Conservation (phyloP, 53 echinoderm and acorn worm species). For the Luidia sarsii region DNA sequence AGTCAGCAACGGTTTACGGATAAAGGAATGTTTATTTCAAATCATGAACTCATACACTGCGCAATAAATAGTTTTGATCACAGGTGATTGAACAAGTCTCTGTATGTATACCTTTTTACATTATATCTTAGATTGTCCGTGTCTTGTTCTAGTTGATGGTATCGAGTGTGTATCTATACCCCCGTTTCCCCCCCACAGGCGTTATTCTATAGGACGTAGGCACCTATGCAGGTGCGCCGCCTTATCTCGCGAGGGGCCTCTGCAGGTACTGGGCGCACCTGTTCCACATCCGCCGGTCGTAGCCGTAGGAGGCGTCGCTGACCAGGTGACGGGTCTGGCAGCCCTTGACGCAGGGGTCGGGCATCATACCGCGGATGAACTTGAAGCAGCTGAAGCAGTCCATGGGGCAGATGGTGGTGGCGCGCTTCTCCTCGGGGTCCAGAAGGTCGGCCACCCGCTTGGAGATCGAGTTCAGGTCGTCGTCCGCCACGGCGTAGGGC, state of each 20-base stretch:
- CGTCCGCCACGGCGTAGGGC: slow-evolving; percentile 20
- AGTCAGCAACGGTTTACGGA: too few relatives aligned
- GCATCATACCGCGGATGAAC: slow-evolving; percentile 28
- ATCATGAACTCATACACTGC: too few relatives aligned
- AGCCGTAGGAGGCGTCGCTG: slow-evolving; percentile 4
- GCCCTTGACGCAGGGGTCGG: slow-evolving; percentile 22
- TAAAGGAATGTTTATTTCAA: too few relatives aligned
- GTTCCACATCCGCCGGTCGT: slow-evolving; percentile 20
- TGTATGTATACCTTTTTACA: too few relatives aligned
- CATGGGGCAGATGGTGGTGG: not conserved
- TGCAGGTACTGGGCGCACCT: slow-evolving; percentile 4
- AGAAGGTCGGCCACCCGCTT: slow-evolving; percentile 26
- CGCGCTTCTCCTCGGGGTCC: slow-evolving; percentile 18
- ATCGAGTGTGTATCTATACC: too few relatives aligned
- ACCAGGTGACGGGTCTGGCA: not conserved
- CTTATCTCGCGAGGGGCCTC: slow-evolving; percentile 14
- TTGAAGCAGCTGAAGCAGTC: slow-evolving; percentile 51
- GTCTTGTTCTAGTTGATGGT: too few relatives aligned
- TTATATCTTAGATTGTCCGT: too few relatives aligned
- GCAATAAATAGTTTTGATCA: too few relatives aligned
- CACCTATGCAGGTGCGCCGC: too few relatives aligned
- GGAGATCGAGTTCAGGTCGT: not conserved
- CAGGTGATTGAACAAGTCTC: too few relatives aligned
- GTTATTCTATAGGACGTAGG: too few relatives aligned
- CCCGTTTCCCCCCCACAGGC: too few relatives aligned